Base-by-base conservation (phyloP, 2,797 vertebrate species). In the Forpus xanthops region DNA sequence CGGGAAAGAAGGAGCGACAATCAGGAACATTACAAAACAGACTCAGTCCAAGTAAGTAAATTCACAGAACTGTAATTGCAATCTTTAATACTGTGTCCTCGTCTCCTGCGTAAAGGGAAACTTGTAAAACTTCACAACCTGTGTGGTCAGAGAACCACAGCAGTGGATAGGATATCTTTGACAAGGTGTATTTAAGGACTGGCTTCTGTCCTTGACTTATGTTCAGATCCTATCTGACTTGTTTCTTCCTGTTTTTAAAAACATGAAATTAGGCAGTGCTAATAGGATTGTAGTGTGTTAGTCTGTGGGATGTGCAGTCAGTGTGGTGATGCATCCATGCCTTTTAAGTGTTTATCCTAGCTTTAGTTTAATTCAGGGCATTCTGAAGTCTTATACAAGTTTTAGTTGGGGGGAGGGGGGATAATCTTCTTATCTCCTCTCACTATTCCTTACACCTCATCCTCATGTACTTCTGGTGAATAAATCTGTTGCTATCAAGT, bases 11-110 rank as follows among this genome's bases (percentile, higher is more conserved):
- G 99, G 99, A 6, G 98, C 98, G 21, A 99, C 99, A 42, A 99
- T 99, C 94, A 98, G 99, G 83, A 99, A 99, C 93, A 99, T 99
- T 94, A 99, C 99, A 95, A 99, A 99, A 96, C 99, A 99, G 98
- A 99, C 99, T 3, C 99, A 99, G 97, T 99, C 99, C 95, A 99
- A 99, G 99, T 99, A 98, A 97, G 98, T 97, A 18, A 23, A 18
- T 52, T 56, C n/a, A 39, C 20, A 28, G 37, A 55, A 31, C 28
- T 21, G 41, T 12, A 4, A 27, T n/a, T 35, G 35, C 30, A n/a
- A 52, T 8, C 24, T 89, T 56, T 73, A 39, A 13, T 24, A 2
- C 12, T 24, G 14, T 19, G 5, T 53, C 24, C 15, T 62, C 4
- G 0, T 44, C 25, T 56, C 17, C 37, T 1, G 1, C 1, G 9